Conservation (phyloP, 2,888 invertebrate species). For the Campoplex capitator region DNA sequence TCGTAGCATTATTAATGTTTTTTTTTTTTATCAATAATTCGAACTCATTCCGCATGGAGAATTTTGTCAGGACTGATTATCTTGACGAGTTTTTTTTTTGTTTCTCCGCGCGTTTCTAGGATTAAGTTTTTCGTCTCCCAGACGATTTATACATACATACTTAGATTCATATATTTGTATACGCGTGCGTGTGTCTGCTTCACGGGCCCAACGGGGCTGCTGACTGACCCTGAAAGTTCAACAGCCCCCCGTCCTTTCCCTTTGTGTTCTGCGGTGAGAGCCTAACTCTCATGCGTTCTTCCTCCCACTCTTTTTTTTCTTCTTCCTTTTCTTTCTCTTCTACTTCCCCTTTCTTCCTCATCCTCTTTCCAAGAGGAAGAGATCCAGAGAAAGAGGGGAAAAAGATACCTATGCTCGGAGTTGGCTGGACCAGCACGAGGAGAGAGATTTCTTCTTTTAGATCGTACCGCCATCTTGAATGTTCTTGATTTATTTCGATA, state of each 20-base stretch:
- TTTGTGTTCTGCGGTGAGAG: conserved; percentile 83
- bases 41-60: neutral
- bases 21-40: neutral
- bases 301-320: conserved; percentile 46
- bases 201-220: conserved; percentile 72
- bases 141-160: neutral
- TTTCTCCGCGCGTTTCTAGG: neutral
- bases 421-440: neutral
- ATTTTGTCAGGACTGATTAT: neutral
- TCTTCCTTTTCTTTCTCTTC: conserved; percentile 47
- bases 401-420: conserved; percentile 2
- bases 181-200: conserved; percentile 37
- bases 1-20: neutral
- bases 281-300: conserved; percentile 75
- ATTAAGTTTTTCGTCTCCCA: conserved; percentile 34
- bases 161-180: neutral
- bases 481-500: conserved; percentile 7
- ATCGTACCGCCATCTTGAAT: conserved; percentile 1
- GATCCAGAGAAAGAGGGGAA: conserved; percentile 11
- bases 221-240: conserved; percentile 83
- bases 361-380: conserved; percentile 4
- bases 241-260: conserved; percentile 81
- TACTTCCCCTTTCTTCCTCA: conserved; percentile 38
- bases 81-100: neutral
- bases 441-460: conserved; percentile 31